A percentile compares a stretch with the other conserved stretches of the same genome.
phyloP scores from a whole-genome alignment of 2,113 vertebrate genomes.

The Chroicocephalus ridibundus region DNA sequence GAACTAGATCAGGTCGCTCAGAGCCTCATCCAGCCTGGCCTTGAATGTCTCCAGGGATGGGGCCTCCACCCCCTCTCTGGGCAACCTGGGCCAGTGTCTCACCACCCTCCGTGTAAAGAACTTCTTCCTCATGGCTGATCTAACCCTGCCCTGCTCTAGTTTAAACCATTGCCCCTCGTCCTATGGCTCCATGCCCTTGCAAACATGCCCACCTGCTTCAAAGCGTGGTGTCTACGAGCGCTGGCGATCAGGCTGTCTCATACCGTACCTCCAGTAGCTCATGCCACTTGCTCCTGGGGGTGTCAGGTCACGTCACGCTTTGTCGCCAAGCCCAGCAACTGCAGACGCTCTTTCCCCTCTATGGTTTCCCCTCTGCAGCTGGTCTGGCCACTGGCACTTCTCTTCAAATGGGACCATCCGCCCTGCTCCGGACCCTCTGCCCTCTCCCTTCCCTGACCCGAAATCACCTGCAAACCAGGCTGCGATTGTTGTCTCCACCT shows the following conservation, averaged over 20 bases:
- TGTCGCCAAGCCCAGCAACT: not conserved
- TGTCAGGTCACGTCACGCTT: not conserved
- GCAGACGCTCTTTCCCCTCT: not conserved
- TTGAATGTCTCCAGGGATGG: no score
- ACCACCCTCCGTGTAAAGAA: no score
- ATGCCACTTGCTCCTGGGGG: not conserved
- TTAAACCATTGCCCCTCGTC: no score
- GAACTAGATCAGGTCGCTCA: no score
- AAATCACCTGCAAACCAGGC: not conserved
- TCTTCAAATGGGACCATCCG: not conserved
- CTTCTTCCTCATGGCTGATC: no score
- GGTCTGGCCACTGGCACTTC: not conserved
- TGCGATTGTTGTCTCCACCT: not conserved
- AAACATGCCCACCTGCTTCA: not conserved
- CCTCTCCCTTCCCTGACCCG: not conserved
- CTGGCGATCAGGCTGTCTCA: not conserved
- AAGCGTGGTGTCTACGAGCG: not conserved
- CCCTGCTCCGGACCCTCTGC: not conserved
- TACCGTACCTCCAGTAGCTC: not conserved
- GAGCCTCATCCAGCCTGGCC: no score
- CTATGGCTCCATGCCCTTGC: no score
- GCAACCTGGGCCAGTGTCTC: no score
- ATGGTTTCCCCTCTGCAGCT: not conserved
- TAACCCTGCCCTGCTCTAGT: no score
- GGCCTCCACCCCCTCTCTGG: no score